Evolutionary conservation across 2,113 vertebrate species (phyloP).

Genomic region (Saimiri boliviensis): DNA sequence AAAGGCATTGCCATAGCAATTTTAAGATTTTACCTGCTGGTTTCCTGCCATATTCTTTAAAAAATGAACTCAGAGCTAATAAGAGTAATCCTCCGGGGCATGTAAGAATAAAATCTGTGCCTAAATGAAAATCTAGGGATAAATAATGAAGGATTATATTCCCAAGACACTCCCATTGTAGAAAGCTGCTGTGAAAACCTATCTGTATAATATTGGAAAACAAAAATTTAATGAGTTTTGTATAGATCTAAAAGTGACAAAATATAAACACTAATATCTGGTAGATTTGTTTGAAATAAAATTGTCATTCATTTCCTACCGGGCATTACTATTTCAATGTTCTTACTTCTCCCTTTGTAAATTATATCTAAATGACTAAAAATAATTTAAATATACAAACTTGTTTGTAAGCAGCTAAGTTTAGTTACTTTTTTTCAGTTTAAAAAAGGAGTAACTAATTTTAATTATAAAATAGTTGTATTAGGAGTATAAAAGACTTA

Average conservation of each 20-base stretch:
- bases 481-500: too few relatives aligned
- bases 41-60: not conserved
- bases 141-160: not conserved
- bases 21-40: not conserved
- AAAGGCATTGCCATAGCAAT: not conserved
- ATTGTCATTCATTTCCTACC: not conserved
- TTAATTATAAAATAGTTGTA: not conserved
- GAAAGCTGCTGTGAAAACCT: not conserved
- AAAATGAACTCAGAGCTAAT: not conserved
- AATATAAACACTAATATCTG: not conserved
- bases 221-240: not conserved
- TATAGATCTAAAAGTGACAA: not conserved
- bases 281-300: not conserved
- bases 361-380: conserved; percentile 1
- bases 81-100: not conserved
- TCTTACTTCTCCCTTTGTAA: not conserved
- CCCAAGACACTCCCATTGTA: not conserved
- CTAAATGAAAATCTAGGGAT: not conserved
- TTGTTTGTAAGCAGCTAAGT: not conserved
- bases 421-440: not conserved
- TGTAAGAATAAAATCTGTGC: not conserved
- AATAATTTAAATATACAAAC: not conserved
- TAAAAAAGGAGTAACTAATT: not conserved
- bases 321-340: not conserved
- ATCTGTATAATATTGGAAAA: not conserved